phyloP scores from a whole-genome alignment of 2,797 vertebrate genomes.

The Silurus lanzhouensis region DNA sequence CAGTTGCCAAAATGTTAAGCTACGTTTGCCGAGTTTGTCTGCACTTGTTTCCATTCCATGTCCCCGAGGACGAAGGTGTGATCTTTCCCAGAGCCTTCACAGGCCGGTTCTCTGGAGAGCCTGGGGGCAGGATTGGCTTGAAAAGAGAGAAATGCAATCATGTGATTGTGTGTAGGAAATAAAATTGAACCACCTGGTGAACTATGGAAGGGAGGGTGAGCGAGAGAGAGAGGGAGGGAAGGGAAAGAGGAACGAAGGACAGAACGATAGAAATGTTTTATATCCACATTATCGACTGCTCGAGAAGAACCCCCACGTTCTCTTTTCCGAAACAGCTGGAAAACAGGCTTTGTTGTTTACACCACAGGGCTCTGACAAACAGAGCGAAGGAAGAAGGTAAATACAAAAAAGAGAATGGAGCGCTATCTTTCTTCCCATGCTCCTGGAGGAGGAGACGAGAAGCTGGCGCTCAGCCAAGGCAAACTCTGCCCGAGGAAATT shows the following conservation, averaged over 20 bases:
- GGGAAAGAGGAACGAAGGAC: neutral
- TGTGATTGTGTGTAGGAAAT: slow-evolving; percentile 67
- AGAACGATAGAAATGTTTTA: slow-evolving; percentile 34
- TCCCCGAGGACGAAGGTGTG: slow-evolving; percentile 57
- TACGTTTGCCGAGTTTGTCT: slow-evolving; percentile 27
- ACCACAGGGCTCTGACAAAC: slow-evolving; percentile 66
- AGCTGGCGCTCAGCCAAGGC: slow-evolving; percentile 37
- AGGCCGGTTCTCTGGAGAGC: slow-evolving; percentile 60
- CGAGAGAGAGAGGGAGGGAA: neutral
- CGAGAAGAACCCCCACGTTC: slow-evolving; percentile 43
- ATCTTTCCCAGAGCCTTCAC: slow-evolving; percentile 58
- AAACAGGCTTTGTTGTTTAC: slow-evolving; percentile 71
- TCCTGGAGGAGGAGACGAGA: slow-evolving; percentile 37
- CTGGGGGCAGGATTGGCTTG: slow-evolving; percentile 58
- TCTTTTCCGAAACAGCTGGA: slow-evolving; percentile 53
- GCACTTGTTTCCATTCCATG: slow-evolving; percentile 20
- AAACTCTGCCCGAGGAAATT: slow-evolving; percentile 31
- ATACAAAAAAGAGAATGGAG: slow-evolving; percentile 51
- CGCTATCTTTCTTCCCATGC: slow-evolving; percentile 38
- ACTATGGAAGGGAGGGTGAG: slow-evolving; percentile 40
- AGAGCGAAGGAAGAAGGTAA: slow-evolving; percentile 51
- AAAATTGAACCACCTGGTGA: slow-evolving; percentile 63
- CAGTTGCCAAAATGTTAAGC: slow-evolving; percentile 8
- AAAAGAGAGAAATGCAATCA: slow-evolving; percentile 54
- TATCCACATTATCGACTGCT: slow-evolving; percentile 50